A percentile compares a stretch with the other conserved stretches of the same genome.
These are phyloP conservation scores for Drosophila hawaiiensis DNA, from an alignment of 2,888 invertebrate species.

Conservation along the genomic window DNA sequence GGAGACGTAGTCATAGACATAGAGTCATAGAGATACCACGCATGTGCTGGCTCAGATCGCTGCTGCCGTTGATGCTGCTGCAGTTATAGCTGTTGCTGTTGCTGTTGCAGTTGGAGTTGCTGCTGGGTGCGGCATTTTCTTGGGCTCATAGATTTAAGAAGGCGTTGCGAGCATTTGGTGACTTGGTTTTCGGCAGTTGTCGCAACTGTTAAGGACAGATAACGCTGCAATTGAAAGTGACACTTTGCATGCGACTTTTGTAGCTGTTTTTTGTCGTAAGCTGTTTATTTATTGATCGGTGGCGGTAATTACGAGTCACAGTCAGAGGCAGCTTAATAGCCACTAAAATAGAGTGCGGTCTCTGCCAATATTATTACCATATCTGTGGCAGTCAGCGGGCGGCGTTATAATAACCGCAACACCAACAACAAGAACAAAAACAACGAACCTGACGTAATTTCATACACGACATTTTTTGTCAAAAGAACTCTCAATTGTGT, in stretches of 20 bases:
- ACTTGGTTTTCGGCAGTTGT: slow-evolving; percentile 62
- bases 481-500: slow-evolving; percentile 61
- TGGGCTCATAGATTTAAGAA: slow-evolving; percentile 53
- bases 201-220: slow-evolving; percentile 57
- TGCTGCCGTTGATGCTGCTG: slow-evolving; percentile 24
- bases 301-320: slow-evolving; percentile 63
- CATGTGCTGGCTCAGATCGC: slow-evolving; percentile 55
- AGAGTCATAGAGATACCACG: slow-evolving; percentile 59
- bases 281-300: slow-evolving; percentile 76
- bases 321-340: slow-evolving; percentile 39
- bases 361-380: slow-evolving; percentile 64
- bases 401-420: slow-evolving; percentile 66
- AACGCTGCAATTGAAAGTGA: slow-evolving; percentile 57
- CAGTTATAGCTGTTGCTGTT: slow-evolving; percentile 28
- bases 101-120: slow-evolving; percentile 26
- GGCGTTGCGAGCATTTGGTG: slow-evolving; percentile 64
- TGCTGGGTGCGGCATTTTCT: slow-evolving; percentile 71
- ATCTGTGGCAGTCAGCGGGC: slow-evolving; percentile 63
- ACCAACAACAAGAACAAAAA: slow-evolving; percentile 8
- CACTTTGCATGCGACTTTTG: slow-evolving; percentile 45
- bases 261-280: slow-evolving; percentile 48
- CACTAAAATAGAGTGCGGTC: slow-evolving; percentile 13
- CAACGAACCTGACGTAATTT: slow-evolving; percentile 57
- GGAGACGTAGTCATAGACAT: slow-evolving; percentile 25
- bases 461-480: slow-evolving; percentile 58